Percentiles rank a stretch among this genome's conserved stretches.
Evolutionary conservation across 2,113 vertebrate species (phyloP).

Genomic region (Cyphomyrus discorhynchus): DNA sequence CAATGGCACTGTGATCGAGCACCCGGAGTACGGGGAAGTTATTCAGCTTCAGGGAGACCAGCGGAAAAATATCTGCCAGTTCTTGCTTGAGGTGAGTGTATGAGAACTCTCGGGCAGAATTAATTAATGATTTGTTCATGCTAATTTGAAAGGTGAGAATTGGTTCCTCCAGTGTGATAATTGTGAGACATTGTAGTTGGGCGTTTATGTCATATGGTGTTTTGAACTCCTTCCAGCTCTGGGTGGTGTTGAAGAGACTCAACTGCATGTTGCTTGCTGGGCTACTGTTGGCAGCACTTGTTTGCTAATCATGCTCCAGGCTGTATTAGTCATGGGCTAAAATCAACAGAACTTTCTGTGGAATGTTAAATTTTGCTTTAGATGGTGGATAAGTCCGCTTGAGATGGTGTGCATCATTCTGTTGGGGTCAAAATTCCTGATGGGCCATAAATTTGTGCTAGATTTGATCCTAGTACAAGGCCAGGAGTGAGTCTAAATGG

Average conservation of each 20-base stretch:
- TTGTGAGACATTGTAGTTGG: neutral
- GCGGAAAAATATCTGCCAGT: constrained; percentile 77
- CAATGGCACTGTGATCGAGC: constrained; percentile 80
- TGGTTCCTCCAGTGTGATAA: neutral
- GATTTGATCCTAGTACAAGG: neutral
- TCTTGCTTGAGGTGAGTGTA: constrained; percentile 68
- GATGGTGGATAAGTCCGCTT: neutral
- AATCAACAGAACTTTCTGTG: constrained; percentile 7
- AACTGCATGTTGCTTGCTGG: neutral
- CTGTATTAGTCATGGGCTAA: neutral
- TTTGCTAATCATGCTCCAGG: neutral
- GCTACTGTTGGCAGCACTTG: neutral
- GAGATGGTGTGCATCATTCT: neutral
- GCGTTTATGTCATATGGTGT: neutral
- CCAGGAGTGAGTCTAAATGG: neutral
- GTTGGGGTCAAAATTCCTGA: neutral
- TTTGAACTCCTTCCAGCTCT: neutral
- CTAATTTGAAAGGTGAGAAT: neutral
- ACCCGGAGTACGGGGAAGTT: constrained; percentile 77
- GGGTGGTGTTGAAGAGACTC: neutral
- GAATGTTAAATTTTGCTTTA: neutral
- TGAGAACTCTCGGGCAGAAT: neutral
- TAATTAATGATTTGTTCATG: neutral
- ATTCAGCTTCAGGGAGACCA: constrained; percentile 81
- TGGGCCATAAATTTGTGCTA: neutral